These are phyloP conservation scores for Echinarachnius parma DNA, from an alignment of 53 echinoderm and acorn worm species.

Conservation along the genomic window DNA sequence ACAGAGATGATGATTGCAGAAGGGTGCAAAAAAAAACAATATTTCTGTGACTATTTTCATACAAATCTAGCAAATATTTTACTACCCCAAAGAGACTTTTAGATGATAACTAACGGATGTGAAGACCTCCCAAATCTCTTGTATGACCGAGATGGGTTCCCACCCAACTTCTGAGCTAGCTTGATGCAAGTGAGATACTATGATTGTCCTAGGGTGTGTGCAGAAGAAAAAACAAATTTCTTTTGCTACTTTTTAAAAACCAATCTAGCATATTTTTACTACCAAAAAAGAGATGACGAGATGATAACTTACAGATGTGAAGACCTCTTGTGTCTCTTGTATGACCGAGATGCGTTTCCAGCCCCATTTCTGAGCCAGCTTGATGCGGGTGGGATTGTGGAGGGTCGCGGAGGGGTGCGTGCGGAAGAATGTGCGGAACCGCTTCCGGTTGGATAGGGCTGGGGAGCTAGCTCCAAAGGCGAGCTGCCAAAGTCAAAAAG, in stretches of 20 bases:
- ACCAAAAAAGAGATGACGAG: too few species aligned
- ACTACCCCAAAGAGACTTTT: too few species aligned
- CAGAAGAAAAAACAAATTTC: too few species aligned
- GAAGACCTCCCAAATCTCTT: conserved; percentile 95
- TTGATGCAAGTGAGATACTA: conserved; percentile 96
- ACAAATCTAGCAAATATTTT: too few species aligned
- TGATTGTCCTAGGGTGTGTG: conserved; percentile 91
- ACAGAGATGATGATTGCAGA: too few species aligned
- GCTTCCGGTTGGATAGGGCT: conserved; percentile 84
- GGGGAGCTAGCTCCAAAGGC: conserved; percentile 98
- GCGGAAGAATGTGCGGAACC: conserved; percentile 96
- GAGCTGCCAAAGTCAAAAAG: conserved; percentile 56
- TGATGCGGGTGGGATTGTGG: conserved; percentile 95
- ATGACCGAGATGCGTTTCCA: conserved; percentile 94
- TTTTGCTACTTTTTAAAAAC: too few species aligned
- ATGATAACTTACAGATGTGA: conserved; percentile 92
- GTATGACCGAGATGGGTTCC: conserved; percentile 88
- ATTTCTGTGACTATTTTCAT: too few species aligned
- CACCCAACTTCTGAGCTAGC: conserved; percentile 82
- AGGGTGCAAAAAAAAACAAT: too few species aligned
- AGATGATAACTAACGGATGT: conserved; percentile 94
- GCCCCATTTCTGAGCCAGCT: conserved; percentile 75
- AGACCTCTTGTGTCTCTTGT: conserved; percentile 96
- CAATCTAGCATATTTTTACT: too few species aligned
- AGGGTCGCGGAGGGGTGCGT: conserved; percentile 97